These are phyloP conservation scores for Tiaroga cobitis DNA, from an alignment of 2,797 vertebrate species.

Conservation along the genomic window DNA sequence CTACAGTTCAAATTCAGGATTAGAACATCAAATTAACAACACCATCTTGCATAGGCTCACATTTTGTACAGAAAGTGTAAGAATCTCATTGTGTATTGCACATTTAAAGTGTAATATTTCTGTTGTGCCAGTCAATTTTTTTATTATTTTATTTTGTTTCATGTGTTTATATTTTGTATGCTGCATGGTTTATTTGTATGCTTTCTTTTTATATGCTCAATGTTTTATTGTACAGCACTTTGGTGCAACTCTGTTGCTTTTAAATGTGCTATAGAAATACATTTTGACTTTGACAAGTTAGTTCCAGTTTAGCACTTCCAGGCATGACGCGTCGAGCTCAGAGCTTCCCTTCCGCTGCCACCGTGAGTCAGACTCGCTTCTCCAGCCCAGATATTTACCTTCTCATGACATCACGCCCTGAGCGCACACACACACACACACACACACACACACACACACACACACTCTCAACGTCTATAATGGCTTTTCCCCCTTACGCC, in stretches of 20 bases:
- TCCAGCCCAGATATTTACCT: constrained; percentile 22
- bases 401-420: constrained; percentile 28
- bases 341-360: constrained; percentile 41
- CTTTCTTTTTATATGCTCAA: too few relatives aligned
- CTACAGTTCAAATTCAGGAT: background rate
- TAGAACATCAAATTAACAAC: background rate
- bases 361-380: constrained; percentile 33
- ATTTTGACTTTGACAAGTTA: constrained; percentile 58
- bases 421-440: background rate
- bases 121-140: background rate
- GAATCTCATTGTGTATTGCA: too few relatives aligned
- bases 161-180: too few relatives aligned
- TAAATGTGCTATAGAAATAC: too few relatives aligned
- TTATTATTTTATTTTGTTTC: too few relatives aligned
- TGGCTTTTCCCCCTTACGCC: constrained; percentile 7
- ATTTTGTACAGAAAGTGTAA: too few relatives aligned
- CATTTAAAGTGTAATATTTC: too few relatives aligned
- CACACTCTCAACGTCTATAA: background rate
- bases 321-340: constrained; percentile 72
- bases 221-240: too few relatives aligned
- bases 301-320: constrained; percentile 72
- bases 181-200: too few relatives aligned
- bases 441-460: too few relatives aligned
- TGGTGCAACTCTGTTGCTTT: too few relatives aligned
- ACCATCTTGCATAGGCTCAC: background rate